A percentile compares a stretch with the other conserved stretches of the same genome.
Evolutionary conservation across 2,888 invertebrate genomes (phyloP).

Genomic region (Leucophenga maculata): DNA sequence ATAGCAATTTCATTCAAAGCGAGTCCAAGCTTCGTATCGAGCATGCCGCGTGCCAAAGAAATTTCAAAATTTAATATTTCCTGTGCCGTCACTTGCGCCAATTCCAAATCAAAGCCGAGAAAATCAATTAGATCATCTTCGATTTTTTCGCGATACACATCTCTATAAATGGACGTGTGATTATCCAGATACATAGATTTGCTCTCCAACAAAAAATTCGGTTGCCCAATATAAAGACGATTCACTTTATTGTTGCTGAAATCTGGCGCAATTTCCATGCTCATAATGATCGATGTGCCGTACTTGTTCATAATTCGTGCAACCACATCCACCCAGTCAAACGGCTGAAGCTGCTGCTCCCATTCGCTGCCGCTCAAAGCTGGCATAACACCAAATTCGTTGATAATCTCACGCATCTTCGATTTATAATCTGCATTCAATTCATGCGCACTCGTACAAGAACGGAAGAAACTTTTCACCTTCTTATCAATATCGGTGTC

Average conservation of each 20-base stretch:
- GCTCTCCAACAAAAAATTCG: slow-evolving; percentile 48
- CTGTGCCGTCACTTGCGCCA: slow-evolving; percentile 48
- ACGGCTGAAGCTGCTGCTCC: slow-evolving; percentile 49
- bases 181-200: slow-evolving; percentile 54
- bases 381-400: slow-evolving; percentile 65
- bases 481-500: slow-evolving; percentile 57
- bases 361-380: slow-evolving; percentile 52
- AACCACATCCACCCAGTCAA: slow-evolving; percentile 62
- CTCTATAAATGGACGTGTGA: slow-evolving; percentile 36
- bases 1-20: slow-evolving; percentile 41
- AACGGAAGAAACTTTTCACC: slow-evolving; percentile 64
- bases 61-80: slow-evolving; percentile 64
- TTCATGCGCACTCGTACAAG: slow-evolving; percentile 49
- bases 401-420: slow-evolving; percentile 49
- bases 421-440: slow-evolving; percentile 37
- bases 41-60: slow-evolving; percentile 58
- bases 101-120: slow-evolving; percentile 45
- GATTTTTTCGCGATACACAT: slow-evolving; percentile 36
- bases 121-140: slow-evolving; percentile 41
- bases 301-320: slow-evolving; percentile 52
- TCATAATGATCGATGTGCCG: slow-evolving; percentile 51
- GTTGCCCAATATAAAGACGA: slow-evolving; percentile 51
- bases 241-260: slow-evolving; percentile 47
- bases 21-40: slow-evolving; percentile 41
- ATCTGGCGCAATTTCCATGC: slow-evolving; percentile 52